These are phyloP conservation scores for Incurvaria masculella DNA, from an alignment of 2,888 invertebrate species.

Conservation along the genomic window DNA sequence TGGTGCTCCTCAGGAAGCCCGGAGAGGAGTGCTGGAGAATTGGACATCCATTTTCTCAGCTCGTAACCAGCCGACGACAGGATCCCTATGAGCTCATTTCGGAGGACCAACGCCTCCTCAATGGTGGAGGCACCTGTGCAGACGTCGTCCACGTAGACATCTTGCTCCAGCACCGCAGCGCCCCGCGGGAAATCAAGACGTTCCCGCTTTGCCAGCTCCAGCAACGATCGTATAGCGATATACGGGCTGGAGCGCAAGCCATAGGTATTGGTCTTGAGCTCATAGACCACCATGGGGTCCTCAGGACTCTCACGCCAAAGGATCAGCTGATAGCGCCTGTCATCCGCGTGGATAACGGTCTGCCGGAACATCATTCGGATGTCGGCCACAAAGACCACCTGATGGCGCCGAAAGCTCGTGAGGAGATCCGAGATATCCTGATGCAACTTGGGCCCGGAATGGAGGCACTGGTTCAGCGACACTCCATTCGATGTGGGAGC, in stretches of 20 bases:
- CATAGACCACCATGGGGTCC: slow-evolving; percentile 3
- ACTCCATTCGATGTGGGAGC: not conserved
- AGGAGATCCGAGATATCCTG: not conserved
- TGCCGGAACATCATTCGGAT: slow-evolving; percentile 8
- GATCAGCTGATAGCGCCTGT: slow-evolving; percentile 5
- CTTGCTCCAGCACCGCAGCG: not conserved
- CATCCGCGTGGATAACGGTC: slow-evolving; percentile 3
- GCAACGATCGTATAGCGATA: too few species aligned
- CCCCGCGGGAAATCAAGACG: too few species aligned
- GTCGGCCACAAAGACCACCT: slow-evolving; percentile 5
- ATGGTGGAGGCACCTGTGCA: not conserved
- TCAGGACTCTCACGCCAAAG: slow-evolving; percentile 2
- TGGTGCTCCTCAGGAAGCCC: not conserved
- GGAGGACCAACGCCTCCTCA: not conserved
- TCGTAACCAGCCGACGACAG: slow-evolving; percentile 3
- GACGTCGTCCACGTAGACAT: not conserved
- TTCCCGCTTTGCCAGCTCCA: too few species aligned
- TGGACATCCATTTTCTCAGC: slow-evolving; percentile 4
- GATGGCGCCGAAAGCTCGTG: not conserved
- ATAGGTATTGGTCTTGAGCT: slow-evolving; percentile 2
- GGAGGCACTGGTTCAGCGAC: not conserved
- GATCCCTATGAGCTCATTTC: not conserved
- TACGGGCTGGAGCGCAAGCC: not conserved
- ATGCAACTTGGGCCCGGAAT: not conserved
- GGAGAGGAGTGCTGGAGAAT: not conserved